Evolutionary conservation across 2,888 invertebrate genomes (phyloP).

Genomic region (Meiosimyza decipiens): DNA sequence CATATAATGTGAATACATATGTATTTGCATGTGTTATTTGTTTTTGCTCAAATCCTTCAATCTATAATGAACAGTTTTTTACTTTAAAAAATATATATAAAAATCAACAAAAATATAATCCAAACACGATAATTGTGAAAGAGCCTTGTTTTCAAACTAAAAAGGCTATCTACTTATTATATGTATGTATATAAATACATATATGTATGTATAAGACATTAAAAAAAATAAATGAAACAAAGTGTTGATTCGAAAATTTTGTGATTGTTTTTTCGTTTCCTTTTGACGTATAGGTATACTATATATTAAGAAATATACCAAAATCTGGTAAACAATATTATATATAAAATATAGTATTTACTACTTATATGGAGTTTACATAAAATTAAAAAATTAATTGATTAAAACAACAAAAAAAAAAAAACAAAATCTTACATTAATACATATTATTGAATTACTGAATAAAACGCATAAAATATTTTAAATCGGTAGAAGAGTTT

Average conservation of each 20-base stretch:
- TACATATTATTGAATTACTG: slow-evolving; percentile 40
- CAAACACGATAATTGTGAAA: too few species aligned
- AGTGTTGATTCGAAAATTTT: slow-evolving; percentile 43
- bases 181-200: background rate
- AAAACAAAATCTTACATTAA: slow-evolving; percentile 37
- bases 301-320: slow-evolving; percentile 16
- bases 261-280: slow-evolving; percentile 52
- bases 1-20: slow-evolving; percentile 28
- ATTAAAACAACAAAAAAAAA: slow-evolving; percentile 22
- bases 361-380: slow-evolving; percentile 38
- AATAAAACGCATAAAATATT: background rate
- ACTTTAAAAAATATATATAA: background rate
- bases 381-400: slow-evolving; percentile 25
- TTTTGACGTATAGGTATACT: slow-evolving; percentile 37
- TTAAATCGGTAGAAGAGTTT: too few species aligned
- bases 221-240: slow-evolving; percentile 8
- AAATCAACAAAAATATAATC: too few species aligned
- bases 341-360: slow-evolving; percentile 34
- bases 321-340: slow-evolving; percentile 29
- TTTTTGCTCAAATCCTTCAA: slow-evolving; percentile 41
- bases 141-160: background rate
- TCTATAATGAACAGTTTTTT: background rate
- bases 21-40: slow-evolving; percentile 39
- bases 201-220: too few species aligned
- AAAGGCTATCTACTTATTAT: background rate